Conservation (phyloP, 2,113 vertebrate genomes). For the Phaethornis superciliosus region DNA sequence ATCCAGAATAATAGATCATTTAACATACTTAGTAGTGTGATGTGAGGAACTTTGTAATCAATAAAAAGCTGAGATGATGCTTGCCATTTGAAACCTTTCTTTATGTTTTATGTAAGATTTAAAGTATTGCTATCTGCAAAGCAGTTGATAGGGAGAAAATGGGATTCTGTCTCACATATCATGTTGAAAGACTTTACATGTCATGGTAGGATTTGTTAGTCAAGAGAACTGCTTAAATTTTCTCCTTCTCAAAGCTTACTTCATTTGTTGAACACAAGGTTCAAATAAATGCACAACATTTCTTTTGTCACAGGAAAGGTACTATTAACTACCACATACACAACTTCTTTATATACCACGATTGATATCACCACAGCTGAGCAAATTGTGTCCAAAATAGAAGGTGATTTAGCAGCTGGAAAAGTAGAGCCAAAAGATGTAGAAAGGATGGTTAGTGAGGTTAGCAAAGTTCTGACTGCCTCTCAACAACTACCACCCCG, state of each 20-base stretch:
- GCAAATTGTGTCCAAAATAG: slow-evolving; percentile 77
- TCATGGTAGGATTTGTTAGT: neutral
- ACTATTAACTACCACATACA: neutral
- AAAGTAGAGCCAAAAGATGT: slow-evolving; percentile 72
- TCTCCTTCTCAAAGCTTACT: neutral
- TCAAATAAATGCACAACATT: slow-evolving; percentile 3
- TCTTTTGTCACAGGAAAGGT: slow-evolving; percentile 57
- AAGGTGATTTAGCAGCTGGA: slow-evolving; percentile 75
- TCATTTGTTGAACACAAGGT: neutral
- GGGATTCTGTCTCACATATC: neutral
- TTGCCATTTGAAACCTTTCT: neutral
- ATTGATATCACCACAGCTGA: slow-evolving; percentile 76
- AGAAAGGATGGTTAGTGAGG: slow-evolving; percentile 65
- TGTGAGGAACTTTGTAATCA: neutral
- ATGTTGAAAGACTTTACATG: neutral
- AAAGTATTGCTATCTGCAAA: neutral
- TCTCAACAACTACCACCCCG: slow-evolving; percentile 67
- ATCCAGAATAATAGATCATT: neutral
- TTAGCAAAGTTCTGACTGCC: slow-evolving; percentile 82
- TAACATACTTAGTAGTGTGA: neutral
- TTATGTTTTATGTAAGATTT: neutral
- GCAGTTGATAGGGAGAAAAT: neutral
- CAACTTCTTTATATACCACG: neutral
- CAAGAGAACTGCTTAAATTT: neutral
- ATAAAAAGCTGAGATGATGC: neutral